phyloP scores from a whole-genome alignment of 92 coral and sea anemone genomes.

The Meandrina meandrites region DNA sequence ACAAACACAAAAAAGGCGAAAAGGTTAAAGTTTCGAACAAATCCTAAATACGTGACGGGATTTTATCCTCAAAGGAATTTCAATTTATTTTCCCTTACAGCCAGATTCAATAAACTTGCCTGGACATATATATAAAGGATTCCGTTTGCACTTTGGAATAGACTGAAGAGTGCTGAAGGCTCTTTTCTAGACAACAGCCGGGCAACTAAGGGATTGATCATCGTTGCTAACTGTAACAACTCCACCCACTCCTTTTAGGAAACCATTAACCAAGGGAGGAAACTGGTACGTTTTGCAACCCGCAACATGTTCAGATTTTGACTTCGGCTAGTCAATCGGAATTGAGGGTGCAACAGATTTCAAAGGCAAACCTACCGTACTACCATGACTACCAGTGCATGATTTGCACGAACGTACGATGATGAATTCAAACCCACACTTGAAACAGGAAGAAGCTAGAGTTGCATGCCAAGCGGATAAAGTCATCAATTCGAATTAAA shows the following conservation, averaged over 20 bases:
- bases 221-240: neutral
- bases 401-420: neutral
- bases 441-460: neutral
- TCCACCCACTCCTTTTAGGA: neutral
- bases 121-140: neutral
- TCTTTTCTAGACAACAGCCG: neutral
- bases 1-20: neutral
- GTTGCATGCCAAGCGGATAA: neutral
- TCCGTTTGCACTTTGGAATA: neutral
- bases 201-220: neutral
- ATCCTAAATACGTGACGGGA: neutral
- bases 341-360: neutral
- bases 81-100: neutral
- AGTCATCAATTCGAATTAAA: neutral
- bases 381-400: too few relatives aligned
- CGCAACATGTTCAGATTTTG: neutral
- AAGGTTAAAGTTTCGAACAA: neutral
- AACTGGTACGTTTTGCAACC: neutral
- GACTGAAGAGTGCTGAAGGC: neutral
- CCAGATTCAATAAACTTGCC: neutral
- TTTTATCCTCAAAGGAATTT: neutral
- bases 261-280: neutral
- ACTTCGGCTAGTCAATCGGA: neutral
- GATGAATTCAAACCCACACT: neutral
- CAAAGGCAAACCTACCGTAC: neutral